Conservation (phyloP, 1,140 invertebrate species). For the Geopemphigus sp. region DNA sequence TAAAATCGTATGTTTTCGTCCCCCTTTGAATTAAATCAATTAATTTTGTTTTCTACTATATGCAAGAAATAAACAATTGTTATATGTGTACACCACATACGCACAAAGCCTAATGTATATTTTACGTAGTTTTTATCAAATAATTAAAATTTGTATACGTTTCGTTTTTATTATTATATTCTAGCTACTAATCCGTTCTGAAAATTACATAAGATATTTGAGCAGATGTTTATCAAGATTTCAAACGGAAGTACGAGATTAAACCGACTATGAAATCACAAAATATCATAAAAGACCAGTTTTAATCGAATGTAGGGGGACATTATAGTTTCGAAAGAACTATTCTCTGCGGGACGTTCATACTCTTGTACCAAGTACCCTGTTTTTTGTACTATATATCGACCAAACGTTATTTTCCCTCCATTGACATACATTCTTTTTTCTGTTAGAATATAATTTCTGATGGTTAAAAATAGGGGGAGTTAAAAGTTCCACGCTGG, state of each 20-base stretch:
- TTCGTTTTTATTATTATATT: too few species aligned
- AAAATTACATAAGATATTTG: conserved; percentile 31
- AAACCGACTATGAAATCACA: conserved; percentile 49
- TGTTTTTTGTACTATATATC: conserved; percentile 42
- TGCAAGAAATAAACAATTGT: too few species aligned
- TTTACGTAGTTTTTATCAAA: too few species aligned
- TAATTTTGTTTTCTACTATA: too few species aligned
- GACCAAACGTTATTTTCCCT: conserved; percentile 47
- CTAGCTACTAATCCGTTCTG: neutral
- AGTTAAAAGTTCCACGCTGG: conserved; percentile 48
- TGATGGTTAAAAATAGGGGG: conserved; percentile 43
- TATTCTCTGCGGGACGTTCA: conserved; percentile 42
- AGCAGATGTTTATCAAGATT: conserved; percentile 46
- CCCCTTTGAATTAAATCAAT: too few species aligned
- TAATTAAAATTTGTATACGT: too few species aligned
- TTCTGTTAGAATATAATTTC: conserved; percentile 45
- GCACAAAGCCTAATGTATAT: too few species aligned
- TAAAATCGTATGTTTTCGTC: too few species aligned
- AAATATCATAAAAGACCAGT: conserved; percentile 48
- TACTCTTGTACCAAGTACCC: conserved; percentile 44
- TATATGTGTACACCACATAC: too few species aligned
- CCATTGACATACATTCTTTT: conserved; percentile 46
- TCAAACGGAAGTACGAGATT: conserved; percentile 43
- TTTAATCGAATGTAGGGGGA: conserved; percentile 46
- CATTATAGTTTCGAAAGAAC: conserved; percentile 46